phyloP scores from a whole-genome alignment of 2,888 invertebrate genomes.

The Drosophila phalerata region DNA sequence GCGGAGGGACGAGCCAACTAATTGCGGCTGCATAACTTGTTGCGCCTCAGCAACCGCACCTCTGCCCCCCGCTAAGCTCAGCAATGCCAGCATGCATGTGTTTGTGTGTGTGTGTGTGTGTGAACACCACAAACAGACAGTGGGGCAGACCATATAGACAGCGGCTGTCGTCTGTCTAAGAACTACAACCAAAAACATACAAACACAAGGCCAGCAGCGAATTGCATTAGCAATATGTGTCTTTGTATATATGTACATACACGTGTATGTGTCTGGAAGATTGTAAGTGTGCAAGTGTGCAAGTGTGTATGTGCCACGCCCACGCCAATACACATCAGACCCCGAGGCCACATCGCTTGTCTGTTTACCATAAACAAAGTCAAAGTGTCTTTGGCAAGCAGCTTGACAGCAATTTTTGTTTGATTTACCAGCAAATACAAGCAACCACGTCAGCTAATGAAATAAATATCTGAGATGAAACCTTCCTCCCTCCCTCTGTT shows the following conservation, averaged over 20 bases:
- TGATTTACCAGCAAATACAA: conserved; percentile 63
- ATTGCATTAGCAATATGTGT: conserved; percentile 63
- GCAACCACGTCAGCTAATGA: conserved; percentile 55
- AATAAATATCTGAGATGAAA: conserved; percentile 57
- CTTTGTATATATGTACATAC: background rate
- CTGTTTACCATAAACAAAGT: conserved; percentile 78
- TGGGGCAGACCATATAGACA: conserved; percentile 34
- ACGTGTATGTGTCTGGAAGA: background rate
- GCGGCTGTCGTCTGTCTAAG: conserved; percentile 66
- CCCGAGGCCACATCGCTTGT: conserved; percentile 67
- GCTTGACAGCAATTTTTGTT: conserved; percentile 69
- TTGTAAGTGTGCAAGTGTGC: background rate
- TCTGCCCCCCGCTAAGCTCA: conserved; percentile 36
- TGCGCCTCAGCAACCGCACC: conserved; percentile 53
- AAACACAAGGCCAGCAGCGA: conserved; percentile 57
- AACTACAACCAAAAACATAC: conserved; percentile 56
- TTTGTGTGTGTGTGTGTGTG: conserved; percentile 30
- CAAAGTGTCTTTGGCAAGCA: conserved; percentile 74
- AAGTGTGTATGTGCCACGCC: conserved; percentile 47
- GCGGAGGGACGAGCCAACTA: conserved; percentile 70
- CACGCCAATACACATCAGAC: conserved; percentile 26
- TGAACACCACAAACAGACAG: conserved; percentile 53
- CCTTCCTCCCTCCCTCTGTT: background rate
- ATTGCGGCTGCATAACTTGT: conserved; percentile 79
- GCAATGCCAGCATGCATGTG: conserved; percentile 34